Conservation (phyloP, 2,113 vertebrate species). For the Pygoscelis antarcticus region DNA sequence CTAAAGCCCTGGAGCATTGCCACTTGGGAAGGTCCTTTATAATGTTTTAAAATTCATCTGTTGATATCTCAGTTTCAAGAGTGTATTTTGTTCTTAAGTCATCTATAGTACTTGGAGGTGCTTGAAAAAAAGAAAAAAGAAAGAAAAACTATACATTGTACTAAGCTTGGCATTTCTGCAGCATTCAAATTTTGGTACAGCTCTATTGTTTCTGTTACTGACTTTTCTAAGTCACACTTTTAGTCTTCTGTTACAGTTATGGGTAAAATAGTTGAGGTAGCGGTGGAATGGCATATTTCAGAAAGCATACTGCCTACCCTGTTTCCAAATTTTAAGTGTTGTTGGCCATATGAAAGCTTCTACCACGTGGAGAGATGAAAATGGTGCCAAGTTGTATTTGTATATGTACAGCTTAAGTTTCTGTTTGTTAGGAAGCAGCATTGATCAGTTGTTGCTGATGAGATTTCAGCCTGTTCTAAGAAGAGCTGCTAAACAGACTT, state of each 20-base stretch:
- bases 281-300: not conserved
- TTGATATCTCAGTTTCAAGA: constrained; percentile 12
- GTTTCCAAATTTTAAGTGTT: not conserved
- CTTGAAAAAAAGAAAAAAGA: not conserved
- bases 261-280: not conserved
- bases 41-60: constrained; percentile 37
- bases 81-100: constrained; percentile 23
- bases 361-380: not conserved
- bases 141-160: not conserved
- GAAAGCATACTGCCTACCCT: not conserved
- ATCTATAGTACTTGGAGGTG: not conserved
- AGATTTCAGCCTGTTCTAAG: not conserved
- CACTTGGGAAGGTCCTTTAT: constrained; percentile 23
- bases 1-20: not conserved
- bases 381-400: not conserved
- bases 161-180: not conserved
- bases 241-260: not conserved
- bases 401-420: not conserved
- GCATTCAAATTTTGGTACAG: not conserved
- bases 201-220: not conserved
- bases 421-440: not conserved
- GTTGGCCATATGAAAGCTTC: not conserved
- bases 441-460: not conserved
- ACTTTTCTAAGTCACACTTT: not conserved
- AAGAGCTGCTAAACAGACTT: not conserved